Conservation (phyloP, 1,140 invertebrate species). For the Drosophila tani region DNA sequence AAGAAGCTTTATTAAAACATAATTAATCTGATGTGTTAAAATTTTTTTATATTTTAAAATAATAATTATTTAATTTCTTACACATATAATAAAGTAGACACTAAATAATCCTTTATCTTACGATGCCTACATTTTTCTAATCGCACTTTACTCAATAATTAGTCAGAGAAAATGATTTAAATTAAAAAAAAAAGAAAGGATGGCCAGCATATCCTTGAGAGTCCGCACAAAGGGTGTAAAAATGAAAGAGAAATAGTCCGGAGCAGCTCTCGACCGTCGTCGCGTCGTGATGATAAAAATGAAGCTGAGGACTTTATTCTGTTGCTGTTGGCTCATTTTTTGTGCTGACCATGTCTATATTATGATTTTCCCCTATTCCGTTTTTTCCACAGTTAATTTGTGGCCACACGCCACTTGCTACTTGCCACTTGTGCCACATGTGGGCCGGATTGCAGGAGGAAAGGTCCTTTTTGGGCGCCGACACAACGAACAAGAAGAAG, state of each 20-base stretch:
- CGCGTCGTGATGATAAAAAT: slow-evolving; percentile 22
- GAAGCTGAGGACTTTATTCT: slow-evolving; percentile 40
- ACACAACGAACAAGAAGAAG: slow-evolving; percentile 14
- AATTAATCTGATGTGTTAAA: no score
- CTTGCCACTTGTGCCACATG: slow-evolving; percentile 58
- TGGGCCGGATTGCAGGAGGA: slow-evolving; percentile 26
- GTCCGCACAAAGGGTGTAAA: neutral
- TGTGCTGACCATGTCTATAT: slow-evolving; percentile 79
- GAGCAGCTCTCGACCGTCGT: neutral
- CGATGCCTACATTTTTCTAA: neutral
- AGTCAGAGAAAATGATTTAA: neutral
- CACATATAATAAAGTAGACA: no score
- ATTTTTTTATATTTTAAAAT: no score
- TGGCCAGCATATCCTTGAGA: neutral
- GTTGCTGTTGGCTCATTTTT: slow-evolving; percentile 58
- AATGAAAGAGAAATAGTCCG: slow-evolving; percentile 4
- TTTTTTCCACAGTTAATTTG: slow-evolving; percentile 71
- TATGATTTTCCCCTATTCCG: slow-evolving; percentile 55
- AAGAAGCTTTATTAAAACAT: no score
- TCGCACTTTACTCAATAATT: neutral
- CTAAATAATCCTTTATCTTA: no score
- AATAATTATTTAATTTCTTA: no score
- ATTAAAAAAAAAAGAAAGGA: neutral
- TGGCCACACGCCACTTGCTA: slow-evolving; percentile 58
- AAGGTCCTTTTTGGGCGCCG: neutral